Base-by-base conservation (phyloP, 2,113 vertebrate species). In the Semnornis frantzii region DNA sequence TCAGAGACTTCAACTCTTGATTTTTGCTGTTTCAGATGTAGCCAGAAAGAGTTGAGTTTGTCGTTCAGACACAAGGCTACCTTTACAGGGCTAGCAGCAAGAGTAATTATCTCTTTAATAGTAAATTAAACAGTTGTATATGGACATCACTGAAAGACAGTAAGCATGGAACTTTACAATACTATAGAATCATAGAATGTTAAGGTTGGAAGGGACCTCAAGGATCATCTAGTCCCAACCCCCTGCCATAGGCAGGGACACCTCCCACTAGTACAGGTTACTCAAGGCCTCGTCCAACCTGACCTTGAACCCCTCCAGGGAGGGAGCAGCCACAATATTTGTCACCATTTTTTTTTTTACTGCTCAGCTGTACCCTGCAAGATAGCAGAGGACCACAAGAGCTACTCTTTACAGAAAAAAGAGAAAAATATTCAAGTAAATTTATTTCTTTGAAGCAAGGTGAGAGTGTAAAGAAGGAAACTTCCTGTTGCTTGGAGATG, bases 401-500 rank as follows among this genome's bases (percentile, higher is more conserved):
- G 70, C 77, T 83, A 84, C 17, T 48, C 30, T 81, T 92, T 31
- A 64, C 14, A 21, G 54, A 86, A 59, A 85, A 63, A 93, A 33
- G 17, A 28, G 5, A 57, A 58, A 83, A 85, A 76, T 65, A 4
- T 24, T 73, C 30, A 85, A 69, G 28, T 54, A 23, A 80, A 86
- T 52, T 70, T 90, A 34, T 58, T 87, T 90, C 85, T 78, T 70
- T 59, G 76, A 85, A 79, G 54, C 46, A 17, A 84, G 64, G 70
- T 74, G n/a, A 34, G 55, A 77, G 57, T 71, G 69, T 13, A 78
- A 89, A 89, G 63, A 54, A 91, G 54, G 58, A 87, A 72, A 93
- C 44, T 83, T 92, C 52, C 54, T 89, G 31, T 71, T 89, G 70
- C 71, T 89, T 85, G 72, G 58, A 91, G 78, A 65, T 75, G 81